These are phyloP conservation scores for Drosophila merina DNA, from an alignment of 2,888 invertebrate species.

Conservation along the genomic window DNA sequence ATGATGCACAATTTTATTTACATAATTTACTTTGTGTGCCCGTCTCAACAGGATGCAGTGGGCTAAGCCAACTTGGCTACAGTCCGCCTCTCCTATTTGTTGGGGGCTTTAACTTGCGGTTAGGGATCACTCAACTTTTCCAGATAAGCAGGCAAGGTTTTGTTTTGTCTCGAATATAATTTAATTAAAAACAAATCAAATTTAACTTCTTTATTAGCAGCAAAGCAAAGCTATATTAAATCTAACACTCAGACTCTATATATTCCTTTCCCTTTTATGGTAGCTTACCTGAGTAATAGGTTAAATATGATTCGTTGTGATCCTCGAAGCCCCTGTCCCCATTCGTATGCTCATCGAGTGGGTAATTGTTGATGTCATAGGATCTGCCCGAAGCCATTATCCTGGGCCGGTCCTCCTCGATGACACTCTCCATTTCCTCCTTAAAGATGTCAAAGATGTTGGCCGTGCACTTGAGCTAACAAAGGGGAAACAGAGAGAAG, in stretches of 20 bases:
- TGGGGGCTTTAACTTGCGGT: constrained; percentile 6
- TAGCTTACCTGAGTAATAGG: constrained; percentile 82
- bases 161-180: neutral
- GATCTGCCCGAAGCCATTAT: constrained; percentile 84
- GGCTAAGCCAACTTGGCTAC: constrained; percentile 1
- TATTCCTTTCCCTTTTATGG: neutral
- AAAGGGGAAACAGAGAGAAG: constrained; percentile 2
- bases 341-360: constrained; percentile 79
- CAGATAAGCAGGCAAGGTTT: constrained; percentile 3
- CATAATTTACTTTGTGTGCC: constrained; percentile 74
- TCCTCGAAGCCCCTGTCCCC: constrained; percentile 79
- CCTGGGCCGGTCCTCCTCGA: constrained; percentile 83
- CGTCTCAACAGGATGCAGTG: constrained; percentile 43
- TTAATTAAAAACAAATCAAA: too few species aligned
- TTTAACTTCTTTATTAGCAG: too few species aligned
- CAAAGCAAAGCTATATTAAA: too few species aligned
- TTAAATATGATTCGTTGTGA: constrained; percentile 83
- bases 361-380: constrained; percentile 82
- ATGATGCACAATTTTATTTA: constrained; percentile 78
- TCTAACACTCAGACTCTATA: too few species aligned
- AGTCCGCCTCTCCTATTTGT: constrained; percentile 23
- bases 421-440: constrained; percentile 83
- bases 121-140: constrained; percentile 21
- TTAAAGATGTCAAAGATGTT: constrained; percentile 83
- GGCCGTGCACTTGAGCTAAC: constrained; percentile 83